A percentile compares a stretch with the other conserved stretches of the same genome.
These are phyloP conservation scores for Mirza zaza DNA, from an alignment of 2,113 vertebrate species.

Conservation along the genomic window DNA sequence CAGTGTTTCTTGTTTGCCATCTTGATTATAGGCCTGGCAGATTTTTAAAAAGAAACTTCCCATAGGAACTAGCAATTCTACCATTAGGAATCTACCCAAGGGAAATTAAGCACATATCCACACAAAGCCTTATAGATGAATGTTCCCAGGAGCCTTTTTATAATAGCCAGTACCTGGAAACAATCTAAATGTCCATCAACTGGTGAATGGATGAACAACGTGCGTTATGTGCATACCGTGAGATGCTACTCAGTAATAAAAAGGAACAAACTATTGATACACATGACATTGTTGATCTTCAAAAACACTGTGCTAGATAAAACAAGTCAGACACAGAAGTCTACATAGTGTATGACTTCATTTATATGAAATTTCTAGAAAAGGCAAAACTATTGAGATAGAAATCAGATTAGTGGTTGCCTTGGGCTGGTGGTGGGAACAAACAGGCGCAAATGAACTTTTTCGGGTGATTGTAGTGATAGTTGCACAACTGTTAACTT, in stretches of 20 bases:
- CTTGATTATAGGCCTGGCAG: not conserved
- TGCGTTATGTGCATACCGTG: not conserved
- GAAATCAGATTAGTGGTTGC: not conserved
- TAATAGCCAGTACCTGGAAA: not conserved
- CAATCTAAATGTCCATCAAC: not conserved
- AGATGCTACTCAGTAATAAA: not conserved
- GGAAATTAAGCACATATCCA: not conserved
- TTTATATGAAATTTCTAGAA: not conserved
- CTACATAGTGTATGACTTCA: not conserved
- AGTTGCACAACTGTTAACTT: not conserved
- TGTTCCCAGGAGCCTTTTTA: not conserved
- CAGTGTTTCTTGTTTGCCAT: no score
- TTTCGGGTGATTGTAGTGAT: not conserved
- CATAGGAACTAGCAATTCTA: not conserved
- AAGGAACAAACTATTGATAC: not conserved
- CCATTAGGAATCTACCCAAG: not conserved
- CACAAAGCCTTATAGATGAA: not conserved
- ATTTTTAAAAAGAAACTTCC: not conserved
- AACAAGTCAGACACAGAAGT: not conserved
- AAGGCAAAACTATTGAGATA: not conserved
- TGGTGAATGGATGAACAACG: not conserved
- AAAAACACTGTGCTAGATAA: not conserved
- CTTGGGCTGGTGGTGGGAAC: not conserved
- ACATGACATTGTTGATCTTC: not conserved
- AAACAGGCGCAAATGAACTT: not conserved